Evolutionary conservation across 2,888 invertebrate genomes (phyloP).

Genomic region (Harpalus rubripes): DNA sequence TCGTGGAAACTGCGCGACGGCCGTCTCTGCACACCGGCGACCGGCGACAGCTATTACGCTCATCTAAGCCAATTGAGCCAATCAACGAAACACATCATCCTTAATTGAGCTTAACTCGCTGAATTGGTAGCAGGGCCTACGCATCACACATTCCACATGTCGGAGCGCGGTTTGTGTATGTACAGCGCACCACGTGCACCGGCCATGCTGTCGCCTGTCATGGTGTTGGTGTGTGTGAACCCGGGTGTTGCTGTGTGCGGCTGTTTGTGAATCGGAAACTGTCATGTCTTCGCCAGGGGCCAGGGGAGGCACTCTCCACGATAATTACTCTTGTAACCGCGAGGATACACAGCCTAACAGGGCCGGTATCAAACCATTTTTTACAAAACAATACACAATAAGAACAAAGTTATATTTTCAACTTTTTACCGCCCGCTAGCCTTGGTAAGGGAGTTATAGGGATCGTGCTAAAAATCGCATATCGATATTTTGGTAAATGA

Average conservation of each 20-base stretch:
- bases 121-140: conserved; percentile 75
- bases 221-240: conserved; percentile 56
- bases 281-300: conserved; percentile 44
- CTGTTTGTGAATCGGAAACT: conserved; percentile 63
- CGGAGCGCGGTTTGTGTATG: conserved; percentile 74
- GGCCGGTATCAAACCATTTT: conserved; percentile 12
- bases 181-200: conserved; percentile 68
- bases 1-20: conserved; percentile 45
- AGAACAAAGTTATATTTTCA: too few species aligned
- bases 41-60: conserved; percentile 67
- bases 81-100: conserved; percentile 77
- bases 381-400: not conserved
- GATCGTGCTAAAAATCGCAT: too few species aligned
- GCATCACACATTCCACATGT: conserved; percentile 71
- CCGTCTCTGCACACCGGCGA: conserved; percentile 33
- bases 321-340: conserved; percentile 38
- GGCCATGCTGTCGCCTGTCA: conserved; percentile 4
- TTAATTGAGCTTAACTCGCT: conserved; percentile 78
- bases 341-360: conserved; percentile 35
- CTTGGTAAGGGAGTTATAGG: too few species aligned
- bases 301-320: conserved; percentile 7
- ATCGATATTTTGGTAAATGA: too few species aligned
- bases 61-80: conserved; percentile 72
- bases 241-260: conserved; percentile 26
- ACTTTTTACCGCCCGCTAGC: too few species aligned